Base-by-base conservation (phyloP, 2,113 vertebrate species). In the Muscicapa adusta region DNA sequence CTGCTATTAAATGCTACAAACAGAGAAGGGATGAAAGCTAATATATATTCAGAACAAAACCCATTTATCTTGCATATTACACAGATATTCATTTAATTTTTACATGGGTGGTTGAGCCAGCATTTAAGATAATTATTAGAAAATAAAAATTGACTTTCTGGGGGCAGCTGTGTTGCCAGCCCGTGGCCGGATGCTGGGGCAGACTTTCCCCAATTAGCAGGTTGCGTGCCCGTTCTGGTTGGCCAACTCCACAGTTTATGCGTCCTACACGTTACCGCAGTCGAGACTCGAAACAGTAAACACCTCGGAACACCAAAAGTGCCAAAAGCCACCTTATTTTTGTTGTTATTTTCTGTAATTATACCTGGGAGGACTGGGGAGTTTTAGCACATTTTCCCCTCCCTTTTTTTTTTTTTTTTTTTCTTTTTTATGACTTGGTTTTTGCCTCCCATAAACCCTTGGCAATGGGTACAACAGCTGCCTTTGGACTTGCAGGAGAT, bases 321-420 rank as follows among this genome's bases (percentile, higher is more conserved):
- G 66, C 84, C 91, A 89, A 82, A 81, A 95, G 81, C 83, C 85
- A 88, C 61, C 78, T 87, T 89, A 87, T 92, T 93, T 95, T 95
- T 61, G 36, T 95, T 61, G 29, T 95, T 95, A 65, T 91, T 94
- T 97, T 85, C 58, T 72, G 91, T 94, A 95, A 91, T 95, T 95
- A 96, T 57, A 87, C 85, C 88, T 93, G 48, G 45, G 89, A 81
- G 72, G 36, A 60, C 12, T 92, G 93, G 72, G 79, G 78, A 78
- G 36, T 82, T 95, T 54, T 70, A 92, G 65, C 18, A 9, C 50
- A 24, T 75, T 76, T 62, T 58, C 47, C 61, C 48, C 40, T 36
- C 31, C 6, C 5, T 3, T 53, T 33, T 31, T 45, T 54, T 90
- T 51, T 51, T 48, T 5, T 53, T 25, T 31, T 71, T 62, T 89